Evolutionary conservation across 2,888 invertebrate species (phyloP).

Genomic region (Leptura quadrifasciata): DNA sequence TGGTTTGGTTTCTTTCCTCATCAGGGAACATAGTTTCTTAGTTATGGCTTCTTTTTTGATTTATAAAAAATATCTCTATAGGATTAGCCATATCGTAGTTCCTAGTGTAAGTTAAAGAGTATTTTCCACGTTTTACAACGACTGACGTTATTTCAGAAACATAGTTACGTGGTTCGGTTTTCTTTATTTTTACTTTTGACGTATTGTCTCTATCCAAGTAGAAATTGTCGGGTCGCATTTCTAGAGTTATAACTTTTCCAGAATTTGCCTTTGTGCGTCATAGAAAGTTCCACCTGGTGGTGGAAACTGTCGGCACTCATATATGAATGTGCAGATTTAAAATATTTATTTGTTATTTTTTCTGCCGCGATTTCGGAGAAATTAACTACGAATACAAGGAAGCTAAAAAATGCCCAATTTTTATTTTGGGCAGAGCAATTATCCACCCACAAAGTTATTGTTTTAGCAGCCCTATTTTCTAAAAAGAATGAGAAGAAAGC

Average conservation of each 20-base stretch:
- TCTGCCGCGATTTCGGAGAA: slow-evolving; percentile 11
- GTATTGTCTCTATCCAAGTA: neutral
- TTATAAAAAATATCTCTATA: neutral
- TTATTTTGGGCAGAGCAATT: slow-evolving; percentile 12
- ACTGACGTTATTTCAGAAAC: slow-evolving; percentile 10
- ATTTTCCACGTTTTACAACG: slow-evolving; percentile 13
- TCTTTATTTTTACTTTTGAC: slow-evolving; percentile 1
- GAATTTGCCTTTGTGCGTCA: neutral
- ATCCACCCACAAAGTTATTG: neutral
- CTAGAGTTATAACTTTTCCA: slow-evolving; percentile 12
- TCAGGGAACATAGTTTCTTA: neutral
- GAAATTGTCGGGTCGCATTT: neutral
- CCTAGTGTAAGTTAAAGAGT: slow-evolving; percentile 3
- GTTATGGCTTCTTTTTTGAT: neutral
- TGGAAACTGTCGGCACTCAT: slow-evolving; percentile 3
- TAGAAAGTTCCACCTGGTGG: slow-evolving; percentile 16
- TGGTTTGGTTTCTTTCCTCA: slow-evolving; percentile 2
- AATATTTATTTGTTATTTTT: slow-evolving; percentile 5
- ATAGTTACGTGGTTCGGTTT: slow-evolving; percentile 3
- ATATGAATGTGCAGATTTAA: neutral
- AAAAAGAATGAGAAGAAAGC: slow-evolving; percentile 17
- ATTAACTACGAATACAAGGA: slow-evolving; percentile 11
- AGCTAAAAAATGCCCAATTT: slow-evolving; percentile 15
- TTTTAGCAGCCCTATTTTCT: slow-evolving; percentile 7
- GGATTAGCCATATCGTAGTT: slow-evolving; percentile 4